Base-by-base conservation (phyloP, 1,140 invertebrate species). In the Stenopsyche tienmushanensis region DNA sequence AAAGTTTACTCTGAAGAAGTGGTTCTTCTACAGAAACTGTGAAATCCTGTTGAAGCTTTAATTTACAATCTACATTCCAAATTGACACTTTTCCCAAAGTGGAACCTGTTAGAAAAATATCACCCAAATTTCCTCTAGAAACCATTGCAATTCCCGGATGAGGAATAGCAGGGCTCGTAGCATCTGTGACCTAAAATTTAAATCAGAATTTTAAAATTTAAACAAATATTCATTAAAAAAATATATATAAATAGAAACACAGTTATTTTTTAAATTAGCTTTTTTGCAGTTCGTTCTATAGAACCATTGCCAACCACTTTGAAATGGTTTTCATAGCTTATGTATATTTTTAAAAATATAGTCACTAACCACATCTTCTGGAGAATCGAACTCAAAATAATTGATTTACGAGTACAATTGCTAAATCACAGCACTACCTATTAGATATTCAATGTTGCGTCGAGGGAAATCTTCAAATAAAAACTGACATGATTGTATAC, bases 111-210 rank as follows among this genome's bases (percentile, higher is more conserved):
- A 90, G 87, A 23, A 94, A 81, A 62, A 90, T 84, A 59, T 89
- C 85, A 7, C 86, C 81, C 3, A 82, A 80, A 66, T 88, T 85
- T 59, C 83, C 83, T 45, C 82, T 83, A 2, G 83, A 85, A 21
- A 85, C 82, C 3, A 84, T 72, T 39, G 77, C 75, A 7, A 84
- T 80, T 20, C 79, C 80, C 0, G 74, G 80, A 64, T 76, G 84
- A 67, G 74, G 80, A 68, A 82, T 75, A 2, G 93, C 93, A 45
- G 93, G 93, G 71, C 89, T 89, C 39, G 93, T 94, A 10, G 93
- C 93, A 75, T 93, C 90, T 20, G 91, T 93, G 10, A 94, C 89
- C 64, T 81, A 47, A 10, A 42, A 34, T 13, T 25, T 2, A 52
- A 44, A 2, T 15, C 3, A 3, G 13, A 44, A 44, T 44, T 13